These are phyloP conservation scores for Watsonalla binaria DNA, from an alignment of 2,888 invertebrate genomes.

Conservation along the genomic window DNA sequence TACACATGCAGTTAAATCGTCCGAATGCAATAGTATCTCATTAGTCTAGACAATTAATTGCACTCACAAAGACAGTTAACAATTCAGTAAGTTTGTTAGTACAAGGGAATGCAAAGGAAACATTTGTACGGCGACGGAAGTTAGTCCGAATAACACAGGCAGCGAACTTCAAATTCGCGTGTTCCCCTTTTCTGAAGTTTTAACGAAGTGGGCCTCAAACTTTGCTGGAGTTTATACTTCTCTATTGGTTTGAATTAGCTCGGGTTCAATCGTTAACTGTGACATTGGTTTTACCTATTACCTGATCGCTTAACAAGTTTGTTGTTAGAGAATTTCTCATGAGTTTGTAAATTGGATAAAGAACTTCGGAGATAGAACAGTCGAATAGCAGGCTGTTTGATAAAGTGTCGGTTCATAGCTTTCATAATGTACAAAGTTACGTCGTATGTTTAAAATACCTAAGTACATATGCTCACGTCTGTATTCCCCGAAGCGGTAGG, in stretches of 20 bases:
- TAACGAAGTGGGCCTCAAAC: conserved; percentile 17
- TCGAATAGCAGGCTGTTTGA: no score
- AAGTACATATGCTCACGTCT: no score
- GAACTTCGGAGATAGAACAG: no score
- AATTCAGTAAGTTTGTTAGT: background rate
- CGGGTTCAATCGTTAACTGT: background rate
- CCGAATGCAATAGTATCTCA: no score
- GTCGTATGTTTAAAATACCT: no score
- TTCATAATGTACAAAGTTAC: no score
- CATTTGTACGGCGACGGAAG: conserved; percentile 9
- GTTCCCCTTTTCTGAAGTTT: conserved; percentile 23
- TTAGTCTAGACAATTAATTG: no score
- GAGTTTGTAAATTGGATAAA: no score
- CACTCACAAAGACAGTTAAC: background rate
- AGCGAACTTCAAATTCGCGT: conserved; percentile 28
- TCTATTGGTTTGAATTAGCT: conserved; percentile 7
- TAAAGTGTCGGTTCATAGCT: no score
- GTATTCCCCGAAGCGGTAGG: no score
- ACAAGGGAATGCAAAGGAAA: conserved; percentile 9
- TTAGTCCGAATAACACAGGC: conserved; percentile 24
- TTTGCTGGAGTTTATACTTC: conserved; percentile 9
- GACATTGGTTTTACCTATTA: background rate
- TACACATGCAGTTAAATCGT: no score
- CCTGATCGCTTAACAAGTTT: background rate
- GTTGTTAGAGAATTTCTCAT: background rate